A percentile compares a stretch with the other conserved stretches of the same genome.
Evolutionary conservation across 2,888 invertebrate genomes (phyloP).

Genomic region (Willowsia nigromaculata): DNA sequence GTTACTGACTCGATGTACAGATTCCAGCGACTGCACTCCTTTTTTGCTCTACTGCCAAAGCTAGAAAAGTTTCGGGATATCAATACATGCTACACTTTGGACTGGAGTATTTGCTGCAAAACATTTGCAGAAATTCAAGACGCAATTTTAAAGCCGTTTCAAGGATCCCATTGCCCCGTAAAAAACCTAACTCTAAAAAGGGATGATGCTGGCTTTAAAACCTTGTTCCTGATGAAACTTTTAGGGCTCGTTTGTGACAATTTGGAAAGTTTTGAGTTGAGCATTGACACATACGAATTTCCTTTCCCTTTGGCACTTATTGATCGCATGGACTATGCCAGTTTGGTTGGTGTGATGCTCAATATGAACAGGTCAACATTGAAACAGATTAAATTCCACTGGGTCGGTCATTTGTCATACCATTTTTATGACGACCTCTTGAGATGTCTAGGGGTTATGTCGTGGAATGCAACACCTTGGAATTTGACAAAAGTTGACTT

Average conservation of each 20-base stretch:
- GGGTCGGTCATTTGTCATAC: conserved; percentile 67
- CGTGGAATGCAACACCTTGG: conserved; percentile 52
- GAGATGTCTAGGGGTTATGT: conserved; percentile 63
- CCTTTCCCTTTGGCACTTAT: conserved; percentile 57
- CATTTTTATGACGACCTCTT: conserved; percentile 74
- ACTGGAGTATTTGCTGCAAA: conserved; percentile 62
- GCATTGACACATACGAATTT: conserved; percentile 46
- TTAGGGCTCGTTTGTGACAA: conserved; percentile 36
- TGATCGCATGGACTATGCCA: conserved; percentile 69
- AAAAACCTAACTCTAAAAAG: conserved; percentile 36
- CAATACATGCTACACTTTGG: conserved; percentile 44
- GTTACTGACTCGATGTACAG: conserved; percentile 38
- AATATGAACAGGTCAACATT: conserved; percentile 54
- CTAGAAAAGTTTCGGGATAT: conserved; percentile 47
- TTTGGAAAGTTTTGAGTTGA: conserved; percentile 67
- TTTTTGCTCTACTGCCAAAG: conserved; percentile 47
- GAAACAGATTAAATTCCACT: conserved; percentile 66
- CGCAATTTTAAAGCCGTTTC: conserved; percentile 35
- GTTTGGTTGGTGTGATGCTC: conserved; percentile 65
- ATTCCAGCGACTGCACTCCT: conserved; percentile 54
- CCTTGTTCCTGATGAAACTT: conserved; percentile 61
- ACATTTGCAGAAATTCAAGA: conserved; percentile 58
- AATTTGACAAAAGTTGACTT: conserved; percentile 66
- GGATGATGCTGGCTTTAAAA: conserved; percentile 61
- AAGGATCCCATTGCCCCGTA: background rate